Conservation (phyloP, 2,888 invertebrate genomes). For the Apodemia zela region DNA sequence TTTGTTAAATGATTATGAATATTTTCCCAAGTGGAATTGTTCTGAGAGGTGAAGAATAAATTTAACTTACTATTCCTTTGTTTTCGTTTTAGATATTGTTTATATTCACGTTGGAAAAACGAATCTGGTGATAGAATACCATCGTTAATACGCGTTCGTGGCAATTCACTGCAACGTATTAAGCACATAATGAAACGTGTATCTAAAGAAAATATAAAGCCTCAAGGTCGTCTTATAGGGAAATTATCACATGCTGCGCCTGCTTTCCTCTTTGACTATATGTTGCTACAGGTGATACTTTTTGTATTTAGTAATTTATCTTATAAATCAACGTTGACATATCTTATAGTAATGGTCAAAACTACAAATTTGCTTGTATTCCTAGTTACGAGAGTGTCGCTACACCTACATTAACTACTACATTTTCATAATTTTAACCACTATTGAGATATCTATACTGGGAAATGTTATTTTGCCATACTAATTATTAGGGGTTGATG, state of each 20-base stretch:
- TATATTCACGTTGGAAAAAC: conserved; percentile 98
- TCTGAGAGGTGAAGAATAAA: not conserved
- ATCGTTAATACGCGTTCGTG: conserved; percentile 89
- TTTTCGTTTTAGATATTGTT: conserved; percentile 82
- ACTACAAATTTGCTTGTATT: too few relatives aligned
- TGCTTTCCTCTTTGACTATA: conserved; percentile 97
- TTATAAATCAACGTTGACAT: conserved; percentile 43
- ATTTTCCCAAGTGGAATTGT: too few relatives aligned
- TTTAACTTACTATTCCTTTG: not conserved
- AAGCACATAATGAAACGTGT: conserved; percentile 98
- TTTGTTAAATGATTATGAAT: too few relatives aligned
- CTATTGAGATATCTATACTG: too few relatives aligned
- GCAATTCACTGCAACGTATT: conserved; percentile 93
- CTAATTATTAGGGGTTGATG: too few relatives aligned
- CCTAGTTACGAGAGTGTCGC: too few relatives aligned
- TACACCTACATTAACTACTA: too few relatives aligned
- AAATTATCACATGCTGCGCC: conserved; percentile 98
- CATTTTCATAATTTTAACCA: too few relatives aligned
- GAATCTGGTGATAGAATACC: conserved; percentile 88
- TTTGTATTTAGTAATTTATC: not conserved
- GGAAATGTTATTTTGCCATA: too few relatives aligned
- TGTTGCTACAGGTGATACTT: conserved; percentile 75
- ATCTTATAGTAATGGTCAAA: conserved; percentile 38
- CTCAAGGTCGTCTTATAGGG: conserved; percentile 96
- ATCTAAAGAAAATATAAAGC: conserved; percentile 99